phyloP scores from a whole-genome alignment of 2,113 vertebrate species.

The Pionites leucogaster region DNA sequence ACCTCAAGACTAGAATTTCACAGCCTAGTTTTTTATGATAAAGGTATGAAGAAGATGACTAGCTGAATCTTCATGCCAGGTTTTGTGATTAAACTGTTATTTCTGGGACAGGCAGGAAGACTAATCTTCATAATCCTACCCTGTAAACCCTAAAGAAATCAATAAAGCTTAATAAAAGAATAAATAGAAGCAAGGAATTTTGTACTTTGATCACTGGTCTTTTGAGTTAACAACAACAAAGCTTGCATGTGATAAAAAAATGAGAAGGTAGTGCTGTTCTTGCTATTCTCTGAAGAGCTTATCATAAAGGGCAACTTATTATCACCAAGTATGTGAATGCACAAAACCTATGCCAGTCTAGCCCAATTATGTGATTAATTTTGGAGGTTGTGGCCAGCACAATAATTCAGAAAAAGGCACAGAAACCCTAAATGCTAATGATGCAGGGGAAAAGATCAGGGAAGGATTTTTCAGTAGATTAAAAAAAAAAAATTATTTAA shows the following conservation, averaged over 20 bases:
- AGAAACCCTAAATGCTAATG: background rate
- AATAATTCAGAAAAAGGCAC: background rate
- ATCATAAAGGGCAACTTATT: background rate
- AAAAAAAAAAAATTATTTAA: background rate
- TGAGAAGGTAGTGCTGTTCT: background rate
- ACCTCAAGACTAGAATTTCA: background rate
- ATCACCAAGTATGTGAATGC: background rate
- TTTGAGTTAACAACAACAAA: background rate
- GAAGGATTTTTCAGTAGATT: background rate
- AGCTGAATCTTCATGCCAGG: background rate
- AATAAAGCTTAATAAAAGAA: constrained; percentile 47
- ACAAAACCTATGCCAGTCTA: background rate
- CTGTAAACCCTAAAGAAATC: constrained; percentile 44
- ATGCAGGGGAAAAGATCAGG: background rate
- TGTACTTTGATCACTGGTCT: background rate
- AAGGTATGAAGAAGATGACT: background rate
- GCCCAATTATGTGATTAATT: background rate
- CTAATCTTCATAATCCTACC: constrained; percentile 49
- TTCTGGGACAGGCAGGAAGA: constrained; percentile 57
- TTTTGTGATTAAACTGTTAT: constrained; percentile 58
- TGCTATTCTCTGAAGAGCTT: background rate
- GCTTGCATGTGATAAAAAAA: background rate
- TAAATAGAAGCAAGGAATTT: background rate
- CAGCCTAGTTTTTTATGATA: constrained; percentile 1
- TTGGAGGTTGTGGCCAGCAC: background rate